Percentiles rank a stretch among this genome's conserved stretches.
Conservation (phyloP, 2,888 invertebrate genomes). For the Aphrophora alni region DNA sequence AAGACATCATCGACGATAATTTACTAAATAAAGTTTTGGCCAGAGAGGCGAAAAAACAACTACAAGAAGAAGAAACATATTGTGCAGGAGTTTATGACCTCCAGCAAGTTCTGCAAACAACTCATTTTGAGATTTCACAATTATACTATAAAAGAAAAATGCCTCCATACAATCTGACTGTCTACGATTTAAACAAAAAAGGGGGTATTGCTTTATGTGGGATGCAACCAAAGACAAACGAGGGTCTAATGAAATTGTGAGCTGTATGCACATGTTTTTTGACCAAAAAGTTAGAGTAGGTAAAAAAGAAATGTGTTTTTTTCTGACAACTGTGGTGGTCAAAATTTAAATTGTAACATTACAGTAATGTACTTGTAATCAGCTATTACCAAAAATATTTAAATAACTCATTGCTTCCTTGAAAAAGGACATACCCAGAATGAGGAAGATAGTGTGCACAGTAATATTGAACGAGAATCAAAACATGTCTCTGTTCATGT, state of each 20-base stretch:
- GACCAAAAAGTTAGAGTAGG: no score
- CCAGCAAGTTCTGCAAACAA: conserved; percentile 7
- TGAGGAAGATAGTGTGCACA: conserved; percentile 15
- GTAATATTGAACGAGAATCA: conserved; percentile 2
- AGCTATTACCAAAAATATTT: background rate
- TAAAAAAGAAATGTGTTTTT: conserved; percentile 13
- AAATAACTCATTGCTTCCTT: no score
- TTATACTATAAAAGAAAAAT: conserved; percentile 3
- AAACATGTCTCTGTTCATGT: background rate
- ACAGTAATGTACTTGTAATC: background rate
- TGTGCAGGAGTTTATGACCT: conserved; percentile 10
- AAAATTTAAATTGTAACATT: conserved; percentile 7
- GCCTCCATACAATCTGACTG: no score
- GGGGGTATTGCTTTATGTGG: conserved; percentile 14
- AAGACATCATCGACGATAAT: no score
- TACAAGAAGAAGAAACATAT: background rate
- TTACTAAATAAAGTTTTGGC: background rate
- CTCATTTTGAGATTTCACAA: conserved; percentile 14
- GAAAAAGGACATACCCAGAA: conserved; percentile 18
- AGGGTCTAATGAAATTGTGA: conserved; percentile 21
- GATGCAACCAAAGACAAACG: conserved; percentile 12
- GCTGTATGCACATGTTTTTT: no score
- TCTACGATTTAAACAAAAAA: no score
- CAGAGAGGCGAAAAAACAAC: background rate
- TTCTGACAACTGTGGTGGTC: conserved; percentile 9